phyloP scores from a whole-genome alignment of 1,140 invertebrate genomes.

The Zaprionus camerounensis region DNA sequence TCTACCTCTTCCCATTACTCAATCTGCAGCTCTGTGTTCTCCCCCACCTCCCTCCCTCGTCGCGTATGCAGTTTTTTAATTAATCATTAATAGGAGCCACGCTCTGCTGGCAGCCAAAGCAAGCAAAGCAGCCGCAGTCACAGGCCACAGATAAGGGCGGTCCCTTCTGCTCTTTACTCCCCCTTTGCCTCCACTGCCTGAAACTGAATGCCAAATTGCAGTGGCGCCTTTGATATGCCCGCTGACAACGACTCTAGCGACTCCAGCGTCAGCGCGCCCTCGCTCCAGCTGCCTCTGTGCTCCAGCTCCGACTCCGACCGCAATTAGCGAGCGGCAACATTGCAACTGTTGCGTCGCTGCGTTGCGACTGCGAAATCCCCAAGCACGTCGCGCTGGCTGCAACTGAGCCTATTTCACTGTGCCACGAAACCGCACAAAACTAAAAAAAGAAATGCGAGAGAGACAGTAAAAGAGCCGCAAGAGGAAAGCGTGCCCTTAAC shows the following conservation, averaged over 20 bases:
- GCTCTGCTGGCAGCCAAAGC: slow-evolving; percentile 62
- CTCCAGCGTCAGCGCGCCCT: background rate
- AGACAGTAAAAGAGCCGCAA: no score
- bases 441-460: background rate
- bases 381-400: slow-evolving; percentile 28
- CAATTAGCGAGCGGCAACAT: slow-evolving; percentile 65
- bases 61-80: slow-evolving; percentile 72
- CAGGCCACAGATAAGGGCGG: slow-evolving; percentile 40
- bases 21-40: background rate
- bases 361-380: slow-evolving; percentile 17
- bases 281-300: slow-evolving; percentile 1
- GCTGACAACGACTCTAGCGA: slow-evolving; percentile 21
- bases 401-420: slow-evolving; percentile 32
- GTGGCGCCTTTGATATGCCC: slow-evolving; percentile 67
- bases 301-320: slow-evolving; percentile 39
- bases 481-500: background rate
- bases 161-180: background rate
- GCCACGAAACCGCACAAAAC: slow-evolving; percentile 19
- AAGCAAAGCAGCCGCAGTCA: slow-evolving; percentile 32
- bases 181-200: no score
- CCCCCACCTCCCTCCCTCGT: background rate
- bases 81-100: slow-evolving; percentile 78
- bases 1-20: background rate
- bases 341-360: slow-evolving; percentile 42
- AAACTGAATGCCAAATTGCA: slow-evolving; percentile 69